Conservation (phyloP, 2,888 invertebrate species). For the Oegoconia quadripuncta region DNA sequence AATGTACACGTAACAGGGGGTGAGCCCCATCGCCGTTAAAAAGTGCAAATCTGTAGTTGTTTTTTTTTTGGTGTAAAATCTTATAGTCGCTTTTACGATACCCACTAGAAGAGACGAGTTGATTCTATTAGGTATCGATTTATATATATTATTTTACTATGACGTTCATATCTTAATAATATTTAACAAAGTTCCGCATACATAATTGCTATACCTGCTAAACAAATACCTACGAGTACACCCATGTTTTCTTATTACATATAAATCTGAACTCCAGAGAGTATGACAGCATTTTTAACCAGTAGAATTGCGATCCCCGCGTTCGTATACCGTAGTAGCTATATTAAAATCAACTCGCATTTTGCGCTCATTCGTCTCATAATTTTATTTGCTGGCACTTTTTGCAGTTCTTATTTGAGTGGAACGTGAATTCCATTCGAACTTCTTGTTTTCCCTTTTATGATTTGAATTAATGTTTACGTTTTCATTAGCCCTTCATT, state of each 20-base stretch:
- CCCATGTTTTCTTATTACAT: slow-evolving; percentile 22
- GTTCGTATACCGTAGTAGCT: slow-evolving; percentile 51
- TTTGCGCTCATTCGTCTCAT: slow-evolving; percentile 69
- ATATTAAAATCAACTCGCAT: slow-evolving; percentile 62
- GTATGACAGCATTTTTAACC: slow-evolving; percentile 53
- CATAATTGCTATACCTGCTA: too few species aligned
- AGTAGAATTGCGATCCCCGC: slow-evolving; percentile 42
- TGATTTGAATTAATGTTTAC: neutral
- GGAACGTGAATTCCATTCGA: slow-evolving; percentile 10
- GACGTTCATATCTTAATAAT: too few species aligned
- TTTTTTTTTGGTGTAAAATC: too few species aligned
- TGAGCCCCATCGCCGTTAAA: too few species aligned
- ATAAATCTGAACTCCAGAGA: slow-evolving; percentile 50
- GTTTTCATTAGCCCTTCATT: neutral
- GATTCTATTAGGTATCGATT: too few species aligned
- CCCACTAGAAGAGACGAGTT: too few species aligned
- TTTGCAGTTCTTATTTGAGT: slow-evolving; percentile 30
- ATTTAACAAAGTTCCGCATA: too few species aligned
- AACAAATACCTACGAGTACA: neutral
- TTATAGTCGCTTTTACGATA: too few species aligned
- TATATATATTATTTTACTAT: too few species aligned
- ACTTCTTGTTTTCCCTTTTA: neutral
- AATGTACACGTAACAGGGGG: too few species aligned
- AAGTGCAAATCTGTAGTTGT: too few species aligned
- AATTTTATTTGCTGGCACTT: slow-evolving; percentile 56